Evolutionary conservation across 2,113 vertebrate species (phyloP).

Genomic region (Anarhynchus alexandrinus): DNA sequence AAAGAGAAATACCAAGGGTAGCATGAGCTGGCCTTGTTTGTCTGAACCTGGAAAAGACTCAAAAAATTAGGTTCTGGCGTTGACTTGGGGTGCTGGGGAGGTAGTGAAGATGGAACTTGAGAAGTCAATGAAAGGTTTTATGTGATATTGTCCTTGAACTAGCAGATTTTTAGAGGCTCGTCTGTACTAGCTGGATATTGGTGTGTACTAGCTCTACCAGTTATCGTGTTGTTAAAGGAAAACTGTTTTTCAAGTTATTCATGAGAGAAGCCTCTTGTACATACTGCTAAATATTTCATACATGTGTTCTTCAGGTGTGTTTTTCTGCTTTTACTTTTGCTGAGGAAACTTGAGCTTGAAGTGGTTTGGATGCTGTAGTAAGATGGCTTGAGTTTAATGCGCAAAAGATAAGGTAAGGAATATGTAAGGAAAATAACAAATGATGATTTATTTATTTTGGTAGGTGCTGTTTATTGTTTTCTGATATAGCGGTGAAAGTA

Average conservation of each 20-base stretch:
- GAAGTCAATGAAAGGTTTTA: neutral
- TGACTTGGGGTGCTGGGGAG: neutral
- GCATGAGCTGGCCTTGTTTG: neutral
- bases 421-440: neutral
- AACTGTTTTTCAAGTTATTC: neutral
- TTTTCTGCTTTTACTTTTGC: neutral
- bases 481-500: neutral
- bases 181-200: neutral
- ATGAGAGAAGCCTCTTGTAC: neutral
- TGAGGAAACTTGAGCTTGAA: neutral
- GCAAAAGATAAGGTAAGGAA: neutral
- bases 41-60: neutral
- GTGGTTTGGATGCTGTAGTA: neutral
- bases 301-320: neutral
- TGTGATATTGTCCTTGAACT: neutral
- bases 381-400: neutral
- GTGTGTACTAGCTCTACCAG: neutral
- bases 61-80: neutral
- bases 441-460: neutral
- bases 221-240: neutral
- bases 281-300: fast-evolving
- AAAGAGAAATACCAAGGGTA: neutral
- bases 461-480: neutral
- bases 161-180: neutral
- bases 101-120: neutral